Conservation (phyloP, 2,888 invertebrate genomes). For the Chalcosyrphus nemorum region DNA sequence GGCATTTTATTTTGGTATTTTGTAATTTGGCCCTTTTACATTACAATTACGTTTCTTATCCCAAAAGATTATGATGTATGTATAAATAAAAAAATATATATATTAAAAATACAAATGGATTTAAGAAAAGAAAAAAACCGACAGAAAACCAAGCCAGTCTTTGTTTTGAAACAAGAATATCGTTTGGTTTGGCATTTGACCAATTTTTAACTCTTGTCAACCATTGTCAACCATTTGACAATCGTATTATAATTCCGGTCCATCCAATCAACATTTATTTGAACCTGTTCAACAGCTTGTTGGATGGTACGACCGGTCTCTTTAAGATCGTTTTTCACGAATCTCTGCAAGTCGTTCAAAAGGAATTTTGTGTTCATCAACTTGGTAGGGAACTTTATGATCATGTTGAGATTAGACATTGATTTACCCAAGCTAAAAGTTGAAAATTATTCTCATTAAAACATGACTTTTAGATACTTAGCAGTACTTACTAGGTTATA, state of each 20-base stretch:
- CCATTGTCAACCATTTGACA: slow-evolving; percentile 86
- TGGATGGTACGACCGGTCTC: slow-evolving; percentile 89
- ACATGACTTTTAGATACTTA: neutral
- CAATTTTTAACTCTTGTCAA: slow-evolving; percentile 50
- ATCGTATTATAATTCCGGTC: slow-evolving; percentile 88
- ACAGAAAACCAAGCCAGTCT: slow-evolving; percentile 64
- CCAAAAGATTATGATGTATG: neutral
- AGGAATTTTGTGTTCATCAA: slow-evolving; percentile 90
- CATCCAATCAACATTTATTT: slow-evolving; percentile 93
- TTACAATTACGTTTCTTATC: slow-evolving; percentile 4
- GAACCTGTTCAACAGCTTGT: slow-evolving; percentile 91
- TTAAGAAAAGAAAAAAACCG: slow-evolving; percentile 19
- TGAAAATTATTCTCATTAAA: neutral
- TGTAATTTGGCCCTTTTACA: slow-evolving; percentile 40
- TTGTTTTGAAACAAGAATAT: slow-evolving; percentile 40
- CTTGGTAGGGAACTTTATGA: slow-evolving; percentile 88
- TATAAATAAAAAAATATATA: slow-evolving; percentile 6
- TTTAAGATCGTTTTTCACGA: slow-evolving; percentile 85
- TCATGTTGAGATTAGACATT: slow-evolving; percentile 86
- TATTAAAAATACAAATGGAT: neutral
- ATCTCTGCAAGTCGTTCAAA: slow-evolving; percentile 88
- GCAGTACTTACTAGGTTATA: slow-evolving; percentile 87
- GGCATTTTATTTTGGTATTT: slow-evolving; percentile 44
- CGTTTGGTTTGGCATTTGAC: neutral
- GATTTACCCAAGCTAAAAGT: slow-evolving; percentile 87